Base-by-base conservation (phyloP, 2,888 invertebrate species). In the Caenorhabditis auriculariae region DNA sequence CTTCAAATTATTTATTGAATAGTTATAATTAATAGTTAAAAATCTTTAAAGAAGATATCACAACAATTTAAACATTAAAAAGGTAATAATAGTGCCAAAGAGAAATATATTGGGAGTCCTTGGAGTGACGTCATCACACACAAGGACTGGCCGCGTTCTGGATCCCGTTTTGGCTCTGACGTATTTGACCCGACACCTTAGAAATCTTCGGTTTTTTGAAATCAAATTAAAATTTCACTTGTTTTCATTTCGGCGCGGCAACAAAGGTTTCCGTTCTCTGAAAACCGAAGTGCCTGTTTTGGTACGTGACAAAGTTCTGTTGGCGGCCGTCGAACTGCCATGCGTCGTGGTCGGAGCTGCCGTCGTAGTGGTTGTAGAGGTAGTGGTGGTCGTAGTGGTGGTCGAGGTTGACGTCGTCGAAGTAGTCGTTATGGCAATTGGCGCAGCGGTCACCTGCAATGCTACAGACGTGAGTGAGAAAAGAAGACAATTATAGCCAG, bases 101-200 rank as follows among this genome's bases (percentile, higher is more conserved):
- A n/a, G n/a, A n/a, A n/a, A n/a, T n/a, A n/a, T n/a, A n/a, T n/a
- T n/a, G n/a, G n/a, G n/a, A n/a, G n/a, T n/a, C n/a, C n/a, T n/a
- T n/a, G n/a, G n/a, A n/a, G n/a, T n/a, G n/a, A n/a, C n/a, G n/a
- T n/a, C n/a, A n/a, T 57, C 57, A 46, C 62, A 62, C 3, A 62
- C 51, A 32, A 62, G 21, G 4, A 61, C 53, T 17, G 60, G 57
- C 41, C 62, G 62, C n/a, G 62, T 62, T 9, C 62, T 42, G 6
- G 54, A 49, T 15, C 62, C 62, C 23, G 62, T 54, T 35, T 66
- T 66, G 1, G 59, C 52, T 9, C 59, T 56, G 15, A 57, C 50
- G 37, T 66, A 66, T 1, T 56, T 50, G 1, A 66, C 59, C 7
- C 62, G 66, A 45, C 66, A 66, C 47, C 66, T 66, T 55, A 27